Base-by-base conservation (phyloP, 2,113 vertebrate genomes). In the Harpagus bidentatus region DNA sequence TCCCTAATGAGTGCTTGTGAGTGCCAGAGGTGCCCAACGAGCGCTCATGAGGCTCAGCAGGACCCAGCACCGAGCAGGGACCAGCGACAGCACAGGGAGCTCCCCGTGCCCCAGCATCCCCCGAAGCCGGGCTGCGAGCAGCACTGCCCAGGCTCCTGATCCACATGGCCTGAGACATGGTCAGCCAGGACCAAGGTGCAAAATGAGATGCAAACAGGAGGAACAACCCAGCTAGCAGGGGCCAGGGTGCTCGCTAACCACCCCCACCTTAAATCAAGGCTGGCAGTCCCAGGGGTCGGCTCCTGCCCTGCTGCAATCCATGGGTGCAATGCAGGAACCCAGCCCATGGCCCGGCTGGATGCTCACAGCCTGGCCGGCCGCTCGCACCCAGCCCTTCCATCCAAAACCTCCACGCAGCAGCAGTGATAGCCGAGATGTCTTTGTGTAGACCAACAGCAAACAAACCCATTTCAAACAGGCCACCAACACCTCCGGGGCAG, bases 361-460 rank as follows among this genome's bases (percentile, higher is more conserved):
- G 77, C 59, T 29, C 50, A 10, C 38, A 47, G 50, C 40, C 50
- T 2, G 3, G 10, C 25, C 2, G 4, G 26, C 11, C 4, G 2
- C 86, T 16, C 50, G 3, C 29, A 40, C 12, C 28, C 80, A 34
- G 11, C 55, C 11, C 23, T 31, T 28, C 77, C 50, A 6, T 65
- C 25, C 59, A 26, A 38, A 52, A 19, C 32, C 36, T 45, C 65
- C 66, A 3, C 3, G 3, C 32, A 52, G 43, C 70, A 31, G 89
- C 20, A 23, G 47, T 5, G 3, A 14, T 0, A 23, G 16, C 82
- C 0, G 0, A 59, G 22, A 15, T 10, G 16, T 16, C 65, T 17
- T 56, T 1, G 65, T 1, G 6, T 16, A n/a, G 53, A 9, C 36
- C 73, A 47, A 25, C 55, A 38, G 38, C 67, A 34, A 29, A 16